Conservation (phyloP, 2,113 vertebrate species). For the Anolis carolinensis region DNA sequence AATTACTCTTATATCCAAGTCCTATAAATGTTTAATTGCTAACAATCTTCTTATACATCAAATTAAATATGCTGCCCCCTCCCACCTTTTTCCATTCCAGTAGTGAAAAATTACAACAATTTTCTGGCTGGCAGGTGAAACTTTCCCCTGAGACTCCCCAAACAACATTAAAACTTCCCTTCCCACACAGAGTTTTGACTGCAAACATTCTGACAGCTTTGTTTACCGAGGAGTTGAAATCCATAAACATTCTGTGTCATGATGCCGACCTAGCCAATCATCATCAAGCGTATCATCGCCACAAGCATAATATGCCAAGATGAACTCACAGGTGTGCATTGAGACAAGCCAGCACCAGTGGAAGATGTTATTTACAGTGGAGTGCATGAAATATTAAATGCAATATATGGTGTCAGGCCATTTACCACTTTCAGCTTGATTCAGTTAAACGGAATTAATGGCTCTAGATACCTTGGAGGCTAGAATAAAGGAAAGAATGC, state of each 20-base stretch:
- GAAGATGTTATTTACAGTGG: conserved; percentile 6
- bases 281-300: not conserved
- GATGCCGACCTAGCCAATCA: not conserved
- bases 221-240: not conserved
- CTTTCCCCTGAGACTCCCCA: not conserved
- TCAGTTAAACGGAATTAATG: conserved; percentile 12
- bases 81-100: not conserved
- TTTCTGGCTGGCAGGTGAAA: not conserved
- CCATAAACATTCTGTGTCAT: not conserved
- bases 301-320: not conserved
- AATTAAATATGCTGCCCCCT: not conserved
- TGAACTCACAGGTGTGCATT: not conserved
- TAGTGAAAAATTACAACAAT: not conserved
- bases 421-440: conserved; percentile 27
- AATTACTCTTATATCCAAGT: not conserved
- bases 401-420: conserved; percentile 23
- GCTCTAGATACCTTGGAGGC: not conserved
- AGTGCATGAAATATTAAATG: conserved; percentile 37
- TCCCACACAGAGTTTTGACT: not conserved
- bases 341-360: conserved; percentile 4
- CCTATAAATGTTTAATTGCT: not conserved
- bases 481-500: not conserved
- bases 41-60: not conserved
- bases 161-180: not conserved
- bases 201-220: not conserved